Percentiles rank a stretch among this genome's conserved stretches.
Conservation (phyloP, 2,113 vertebrate species). For the Apteryx mantelli region DNA sequence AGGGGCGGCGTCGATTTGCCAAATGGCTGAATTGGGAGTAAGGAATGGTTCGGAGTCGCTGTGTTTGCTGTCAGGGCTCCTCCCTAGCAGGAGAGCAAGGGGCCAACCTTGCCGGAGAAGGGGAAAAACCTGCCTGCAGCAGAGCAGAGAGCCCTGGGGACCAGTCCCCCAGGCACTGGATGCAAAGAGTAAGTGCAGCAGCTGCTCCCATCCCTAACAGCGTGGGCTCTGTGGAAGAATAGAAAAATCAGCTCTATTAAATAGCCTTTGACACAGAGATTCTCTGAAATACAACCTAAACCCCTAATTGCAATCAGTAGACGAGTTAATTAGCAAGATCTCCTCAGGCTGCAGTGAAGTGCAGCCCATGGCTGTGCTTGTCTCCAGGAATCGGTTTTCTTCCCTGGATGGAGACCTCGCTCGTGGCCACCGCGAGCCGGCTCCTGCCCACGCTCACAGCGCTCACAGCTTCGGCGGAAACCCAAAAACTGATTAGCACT, state of each 20-base stretch:
- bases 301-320: accelerated
- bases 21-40: accelerated
- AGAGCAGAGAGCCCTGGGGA: not conserved
- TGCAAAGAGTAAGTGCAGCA: not conserved
- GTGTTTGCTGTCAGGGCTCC: no score
- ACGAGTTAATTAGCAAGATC: not conserved
- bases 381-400: accelerated
- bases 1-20: not conserved
- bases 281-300: not conserved
- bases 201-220: not conserved
- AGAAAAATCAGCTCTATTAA: not conserved
- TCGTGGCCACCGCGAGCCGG: not conserved
- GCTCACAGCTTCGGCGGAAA: not conserved
- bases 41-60: accelerated
- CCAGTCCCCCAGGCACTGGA: accelerated
- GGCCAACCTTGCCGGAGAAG: not conserved
- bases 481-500: no score
- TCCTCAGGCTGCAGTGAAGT: accelerated
- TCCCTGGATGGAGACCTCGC: not conserved
- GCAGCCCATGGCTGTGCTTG: accelerated
- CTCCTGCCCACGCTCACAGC: not conserved
- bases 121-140: not conserved
- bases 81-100: no score
- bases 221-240: accelerated
- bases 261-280: not conserved